Percentiles rank a stretch among this genome's conserved stretches.
Conservation (phyloP, 2,797 vertebrate genomes). For the Okamejei kenojei region DNA sequence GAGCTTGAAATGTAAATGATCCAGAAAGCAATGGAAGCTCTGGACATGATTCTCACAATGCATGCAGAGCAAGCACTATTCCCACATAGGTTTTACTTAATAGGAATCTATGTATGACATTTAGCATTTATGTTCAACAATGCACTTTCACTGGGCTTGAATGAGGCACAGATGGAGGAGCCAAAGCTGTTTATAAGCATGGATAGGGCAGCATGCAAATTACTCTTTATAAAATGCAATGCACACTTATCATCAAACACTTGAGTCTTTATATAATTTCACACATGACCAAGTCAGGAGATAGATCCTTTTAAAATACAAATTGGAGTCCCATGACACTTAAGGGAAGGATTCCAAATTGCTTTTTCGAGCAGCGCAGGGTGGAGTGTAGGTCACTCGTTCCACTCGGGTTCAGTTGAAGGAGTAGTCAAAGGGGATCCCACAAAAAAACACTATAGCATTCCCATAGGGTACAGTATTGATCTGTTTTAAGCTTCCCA, state of each 20-base stretch:
- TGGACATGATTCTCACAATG: background rate
- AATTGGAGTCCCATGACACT: background rate
- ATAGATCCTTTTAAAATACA: background rate
- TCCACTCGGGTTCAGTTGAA: background rate
- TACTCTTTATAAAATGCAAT: background rate
- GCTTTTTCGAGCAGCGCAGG: background rate
- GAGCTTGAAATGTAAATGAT: background rate
- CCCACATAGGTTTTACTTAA: background rate
- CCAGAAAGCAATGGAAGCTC: background rate
- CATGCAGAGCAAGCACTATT: background rate
- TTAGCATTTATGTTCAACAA: background rate
- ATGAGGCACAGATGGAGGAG: slow-evolving; percentile 2
- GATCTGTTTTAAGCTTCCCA: background rate
- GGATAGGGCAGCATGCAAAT: background rate
- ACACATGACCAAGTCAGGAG: background rate
- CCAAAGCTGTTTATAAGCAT: background rate
- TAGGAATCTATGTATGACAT: background rate
- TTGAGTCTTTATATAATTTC: background rate
- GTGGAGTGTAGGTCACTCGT: background rate
- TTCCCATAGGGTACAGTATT: background rate
- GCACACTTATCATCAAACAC: background rate
- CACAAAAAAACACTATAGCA: background rate
- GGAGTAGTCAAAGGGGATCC: background rate
- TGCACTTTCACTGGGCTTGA: background rate
- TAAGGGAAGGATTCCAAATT: background rate